Base-by-base conservation (phyloP, 2,888 invertebrate genomes). In the Drosophila fulvimacula region DNA sequence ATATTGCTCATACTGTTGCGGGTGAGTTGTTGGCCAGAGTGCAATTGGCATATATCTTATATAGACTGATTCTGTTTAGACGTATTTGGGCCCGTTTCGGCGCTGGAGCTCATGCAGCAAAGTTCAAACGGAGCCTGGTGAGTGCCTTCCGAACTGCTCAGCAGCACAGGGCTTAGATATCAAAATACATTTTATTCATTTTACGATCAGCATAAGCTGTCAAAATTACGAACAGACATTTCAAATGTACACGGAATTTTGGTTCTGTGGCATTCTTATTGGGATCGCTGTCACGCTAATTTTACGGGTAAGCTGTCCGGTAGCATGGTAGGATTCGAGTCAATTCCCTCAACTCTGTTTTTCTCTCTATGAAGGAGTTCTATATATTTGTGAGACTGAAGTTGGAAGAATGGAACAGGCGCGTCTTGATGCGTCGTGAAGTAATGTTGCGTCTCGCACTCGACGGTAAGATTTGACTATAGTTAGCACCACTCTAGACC, bases 191-290 rank as follows among this genome's bases (percentile, higher is more conserved):
- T 41, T 30, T n/a, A 42, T 24, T n/a, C 15, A 36, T 5, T 15
- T 34, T 24, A 27, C 7, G 38, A 24, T 55, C 58, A 55, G 53
- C 15, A 3, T 10, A 55, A 69, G 44, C 60, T 65, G 34, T 62
- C 66, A 46, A 77, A 77, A 72, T 68, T 71, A 30, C 10, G 30
- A 36, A 15, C 27, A 38, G 34, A 39, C n/a, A 36, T 42, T 52
- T 19, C 60, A 61, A 77, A 85, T 85, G 84, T 69, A 66, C 69
- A 69, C 62, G 61, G 81, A 81, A 49, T 69, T 83, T 61, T 88
- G 83, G 78, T 76, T 88, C 63, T 85, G 78, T 59, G 75, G 69
- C 69, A 53, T 85, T 57, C 65, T 88, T 15, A 56, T 88, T 44
- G 63, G 76, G 38, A 60, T 86, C 17, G 73, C 81, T 36, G 44